Evolutionary conservation across 2,113 vertebrate species (phyloP).

Genomic region (Cavia porcellus): DNA sequence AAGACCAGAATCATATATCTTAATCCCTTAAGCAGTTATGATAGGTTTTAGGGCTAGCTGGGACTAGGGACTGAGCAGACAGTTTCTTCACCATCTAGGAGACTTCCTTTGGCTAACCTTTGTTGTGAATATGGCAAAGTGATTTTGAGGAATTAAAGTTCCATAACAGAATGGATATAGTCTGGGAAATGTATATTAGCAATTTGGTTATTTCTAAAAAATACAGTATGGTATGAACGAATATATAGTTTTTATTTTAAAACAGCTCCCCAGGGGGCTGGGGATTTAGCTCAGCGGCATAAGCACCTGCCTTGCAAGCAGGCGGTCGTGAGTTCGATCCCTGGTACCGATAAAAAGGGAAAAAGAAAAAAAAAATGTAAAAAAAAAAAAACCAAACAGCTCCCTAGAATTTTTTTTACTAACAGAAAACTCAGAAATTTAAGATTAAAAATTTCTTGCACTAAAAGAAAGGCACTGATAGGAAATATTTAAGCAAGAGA

Average conservation of each 20-base stretch:
- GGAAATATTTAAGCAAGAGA: not conserved
- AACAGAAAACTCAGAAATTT: conserved; percentile 36
- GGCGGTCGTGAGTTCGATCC: too few relatives aligned
- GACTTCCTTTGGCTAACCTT: not conserved
- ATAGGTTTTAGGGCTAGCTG: not conserved
- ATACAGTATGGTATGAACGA: not conserved
- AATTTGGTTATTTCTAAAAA: conserved; percentile 50
- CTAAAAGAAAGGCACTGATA: not conserved
- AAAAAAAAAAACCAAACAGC: not conserved
- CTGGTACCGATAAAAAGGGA: too few relatives aligned
- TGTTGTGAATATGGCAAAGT: not conserved
- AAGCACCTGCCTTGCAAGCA: too few relatives aligned
- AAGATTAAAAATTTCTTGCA: not conserved
- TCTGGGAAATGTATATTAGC: not conserved
- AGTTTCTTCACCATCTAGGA: not conserved
- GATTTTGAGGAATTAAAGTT: not conserved
- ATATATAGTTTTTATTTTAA: conserved; percentile 15
- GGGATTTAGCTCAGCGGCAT: too few relatives aligned
- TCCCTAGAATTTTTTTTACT: not conserved
- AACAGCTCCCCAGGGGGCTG: not conserved
- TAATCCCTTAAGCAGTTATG: not conserved
- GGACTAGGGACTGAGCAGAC: not conserved
- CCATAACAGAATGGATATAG: not conserved
- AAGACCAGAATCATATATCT: not conserved
- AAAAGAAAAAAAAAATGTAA: too few relatives aligned